Conservation (phyloP, 2,888 invertebrate genomes). For the Agrotis exclamationis region DNA sequence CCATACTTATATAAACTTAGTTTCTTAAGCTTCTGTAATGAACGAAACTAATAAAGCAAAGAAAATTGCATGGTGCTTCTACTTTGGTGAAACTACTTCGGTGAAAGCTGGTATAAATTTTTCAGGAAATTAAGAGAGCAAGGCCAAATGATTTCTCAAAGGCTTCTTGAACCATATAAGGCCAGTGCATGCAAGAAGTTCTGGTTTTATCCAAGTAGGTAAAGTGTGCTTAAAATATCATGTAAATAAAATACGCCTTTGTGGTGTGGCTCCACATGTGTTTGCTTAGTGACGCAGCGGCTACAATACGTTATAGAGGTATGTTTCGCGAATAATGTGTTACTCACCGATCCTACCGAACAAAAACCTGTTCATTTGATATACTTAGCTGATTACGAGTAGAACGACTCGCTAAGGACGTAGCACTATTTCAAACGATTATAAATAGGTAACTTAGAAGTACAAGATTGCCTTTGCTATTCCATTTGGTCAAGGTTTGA, state of each 20-base stretch:
- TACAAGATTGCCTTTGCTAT: constrained; percentile 24
- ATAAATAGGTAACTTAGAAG: constrained; percentile 24
- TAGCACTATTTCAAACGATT: constrained; percentile 44
- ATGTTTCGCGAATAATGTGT: constrained; percentile 63
- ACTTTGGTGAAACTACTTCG: neutral
- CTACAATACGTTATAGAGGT: constrained; percentile 61
- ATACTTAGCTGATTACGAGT: constrained; percentile 50
- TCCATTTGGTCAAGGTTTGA: constrained; percentile 19
- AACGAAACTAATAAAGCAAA: neutral
- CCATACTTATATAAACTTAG: neutral
- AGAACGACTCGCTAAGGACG: constrained; percentile 44
- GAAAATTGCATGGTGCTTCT: neutral
- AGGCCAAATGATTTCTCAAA: neutral
- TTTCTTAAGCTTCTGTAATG: neutral
- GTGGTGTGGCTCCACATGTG: constrained; percentile 62
- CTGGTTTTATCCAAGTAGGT: constrained; percentile 40
- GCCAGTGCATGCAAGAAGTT: constrained; percentile 19
- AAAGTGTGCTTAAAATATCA: constrained; percentile 27
- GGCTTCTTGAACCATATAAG: constrained; percentile 4
- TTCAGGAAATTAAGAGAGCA: neutral
- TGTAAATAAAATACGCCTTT: constrained; percentile 55
- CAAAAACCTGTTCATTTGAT: constrained; percentile 62
- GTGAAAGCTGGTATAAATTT: neutral
- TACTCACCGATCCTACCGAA: constrained; percentile 56
- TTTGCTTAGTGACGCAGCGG: constrained; percentile 67